phyloP scores from a whole-genome alignment of 1,140 invertebrate genomes.

The Drosophila fuyamai region DNA sequence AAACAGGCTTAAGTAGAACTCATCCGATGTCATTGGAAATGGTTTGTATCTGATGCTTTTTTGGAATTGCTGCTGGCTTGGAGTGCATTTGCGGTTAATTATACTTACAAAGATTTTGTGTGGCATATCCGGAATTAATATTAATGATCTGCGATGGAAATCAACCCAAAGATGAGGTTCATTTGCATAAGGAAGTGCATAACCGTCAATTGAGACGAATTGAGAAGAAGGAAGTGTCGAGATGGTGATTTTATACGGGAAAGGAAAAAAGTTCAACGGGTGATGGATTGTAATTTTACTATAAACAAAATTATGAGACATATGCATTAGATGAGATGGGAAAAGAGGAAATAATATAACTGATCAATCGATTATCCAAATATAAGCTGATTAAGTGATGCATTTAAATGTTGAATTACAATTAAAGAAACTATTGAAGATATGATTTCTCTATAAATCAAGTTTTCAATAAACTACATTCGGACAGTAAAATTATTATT shows the following conservation, averaged over 20 bases:
- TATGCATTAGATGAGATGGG: too few relatives aligned
- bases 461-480: background rate
- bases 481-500: constrained; percentile 3
- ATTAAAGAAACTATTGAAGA: too few relatives aligned
- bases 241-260: constrained; percentile 7
- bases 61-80: constrained; percentile 6
- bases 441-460: background rate
- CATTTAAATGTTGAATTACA: background rate
- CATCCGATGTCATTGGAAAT: constrained; percentile 32
- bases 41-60: constrained; percentile 12
- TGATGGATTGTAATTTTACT: background rate
- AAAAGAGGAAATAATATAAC: too few relatives aligned
- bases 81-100: constrained; percentile 43
- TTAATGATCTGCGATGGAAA: constrained; percentile 49
- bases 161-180: constrained; percentile 20
- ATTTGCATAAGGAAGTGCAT: constrained; percentile 50
- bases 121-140: constrained; percentile 52
- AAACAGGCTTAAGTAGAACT: constrained; percentile 63
- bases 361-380: too few relatives aligned
- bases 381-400: too few relatives aligned
- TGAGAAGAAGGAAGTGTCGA: constrained; percentile 20
- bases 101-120: constrained; percentile 31
- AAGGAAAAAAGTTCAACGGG: background rate
- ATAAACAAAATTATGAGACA: background rate
- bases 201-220: constrained; percentile 32